Evolutionary conservation across 2,113 vertebrate genomes (phyloP), one percentile per base, ranked within the genome.

Genomic region (Cyprichromis sp.): DNA sequence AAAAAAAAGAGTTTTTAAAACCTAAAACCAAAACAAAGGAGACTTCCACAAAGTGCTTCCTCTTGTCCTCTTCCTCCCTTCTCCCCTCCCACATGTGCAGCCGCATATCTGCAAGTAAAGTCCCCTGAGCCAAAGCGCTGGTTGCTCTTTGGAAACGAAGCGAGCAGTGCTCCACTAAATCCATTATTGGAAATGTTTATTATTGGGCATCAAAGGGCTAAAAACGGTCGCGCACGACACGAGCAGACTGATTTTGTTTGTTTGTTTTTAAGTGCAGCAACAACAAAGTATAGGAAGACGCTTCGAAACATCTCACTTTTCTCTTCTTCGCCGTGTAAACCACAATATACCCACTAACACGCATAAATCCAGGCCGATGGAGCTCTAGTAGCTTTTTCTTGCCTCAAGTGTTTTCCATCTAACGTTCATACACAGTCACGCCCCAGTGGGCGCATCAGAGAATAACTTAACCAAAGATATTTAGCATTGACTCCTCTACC

Each of bases 51-150:
- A 29, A 84, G 54, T 53, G 57, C 59, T 89, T 94, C 93, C 87
- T 92, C 52, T 54, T 36, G 45, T 16, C n/a, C 14, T 4, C 71
- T 89, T 50, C 86, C 80, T 59, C 76, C 59, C 61, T 71, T 82
- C 29, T 87, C 52, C 63, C 89, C 90, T 88, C 94, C 93, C 94
- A 93, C 91, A 89, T 54, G 5, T 45, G 79, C 53, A 85, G 83
- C 8, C 73, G 63, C 88, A 88, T 68, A 84, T 90, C 38, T 36
- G 36, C 54, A 90, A 81, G 81, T 73, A 19, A 47, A 76, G 40
- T 76, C 80, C 78, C 45, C 54, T 57, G 85, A 71, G 90, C 85
- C 66, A 76, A 47, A 87, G 81, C 63, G 82, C 85, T 87, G 68
- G 57, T 88, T 83, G 61, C 54, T 50, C 36, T 34, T 55, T 80